Conservation (phyloP, 2,113 vertebrate species). For the Morone saxatilis region DNA sequence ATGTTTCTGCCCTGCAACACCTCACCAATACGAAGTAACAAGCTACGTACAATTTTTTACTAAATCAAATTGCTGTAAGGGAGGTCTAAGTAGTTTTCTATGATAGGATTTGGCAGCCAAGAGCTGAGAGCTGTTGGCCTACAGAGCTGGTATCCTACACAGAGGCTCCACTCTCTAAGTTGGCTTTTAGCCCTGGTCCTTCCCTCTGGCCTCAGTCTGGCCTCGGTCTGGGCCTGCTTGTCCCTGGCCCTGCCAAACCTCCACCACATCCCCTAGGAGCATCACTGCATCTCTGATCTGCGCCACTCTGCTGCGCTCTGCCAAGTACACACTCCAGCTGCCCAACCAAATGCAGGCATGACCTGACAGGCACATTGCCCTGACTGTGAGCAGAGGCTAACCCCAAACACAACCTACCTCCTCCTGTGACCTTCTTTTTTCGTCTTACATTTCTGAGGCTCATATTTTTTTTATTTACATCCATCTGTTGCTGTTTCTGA, state of each 20-base stretch:
- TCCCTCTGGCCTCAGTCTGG: slow-evolving; percentile 76
- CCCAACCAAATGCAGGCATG: slow-evolving; percentile 62
- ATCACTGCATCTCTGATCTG: slow-evolving; percentile 75
- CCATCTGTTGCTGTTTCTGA: slow-evolving; percentile 42
- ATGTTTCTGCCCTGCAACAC: slow-evolving; percentile 12
- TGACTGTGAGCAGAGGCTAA: slow-evolving; percentile 64
- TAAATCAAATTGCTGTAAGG: slow-evolving; percentile 61
- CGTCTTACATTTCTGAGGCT: slow-evolving; percentile 39
- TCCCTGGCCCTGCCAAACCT: slow-evolving; percentile 70
- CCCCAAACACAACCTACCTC: slow-evolving; percentile 54
- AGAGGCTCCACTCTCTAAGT: slow-evolving; percentile 68
- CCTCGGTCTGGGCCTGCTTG: slow-evolving; percentile 68
- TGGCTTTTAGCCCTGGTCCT: slow-evolving; percentile 66
- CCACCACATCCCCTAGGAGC: slow-evolving; percentile 69
- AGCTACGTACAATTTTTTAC: slow-evolving; percentile 43
- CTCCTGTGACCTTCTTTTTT: slow-evolving; percentile 43
- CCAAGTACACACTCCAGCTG: slow-evolving; percentile 71
- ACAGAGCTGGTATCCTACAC: slow-evolving; percentile 56
- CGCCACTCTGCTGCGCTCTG: slow-evolving; percentile 48
- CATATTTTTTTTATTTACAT: slow-evolving; percentile 30
- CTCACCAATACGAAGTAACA: slow-evolving; percentile 36
- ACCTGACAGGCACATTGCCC: slow-evolving; percentile 71
- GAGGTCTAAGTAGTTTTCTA: slow-evolving; percentile 57
- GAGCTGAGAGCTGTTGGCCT: slow-evolving; percentile 58
- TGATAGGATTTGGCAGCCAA: slow-evolving; percentile 61